Percentiles rank a stretch among this genome's conserved stretches.
These are phyloP conservation scores for Drosophila suzukii DNA, from an alignment of 1,140 invertebrate genomes.

Conservation along the genomic window DNA sequence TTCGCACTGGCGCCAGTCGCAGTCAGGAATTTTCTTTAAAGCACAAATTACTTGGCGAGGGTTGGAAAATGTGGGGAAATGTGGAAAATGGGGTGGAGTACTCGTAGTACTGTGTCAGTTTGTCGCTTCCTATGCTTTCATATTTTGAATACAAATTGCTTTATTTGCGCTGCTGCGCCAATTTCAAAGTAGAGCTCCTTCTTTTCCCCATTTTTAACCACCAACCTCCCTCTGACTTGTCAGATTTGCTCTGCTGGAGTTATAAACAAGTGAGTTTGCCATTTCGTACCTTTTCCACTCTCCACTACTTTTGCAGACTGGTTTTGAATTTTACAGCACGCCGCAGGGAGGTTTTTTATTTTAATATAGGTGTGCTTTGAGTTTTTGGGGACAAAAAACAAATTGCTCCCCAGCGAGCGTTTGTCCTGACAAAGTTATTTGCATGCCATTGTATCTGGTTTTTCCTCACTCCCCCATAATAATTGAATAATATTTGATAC, in stretches of 20 bases:
- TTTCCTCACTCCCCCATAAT: constrained; percentile 52
- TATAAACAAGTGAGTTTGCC: constrained; percentile 78
- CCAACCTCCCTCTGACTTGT: constrained; percentile 44
- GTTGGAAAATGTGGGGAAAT: constrained; percentile 4
- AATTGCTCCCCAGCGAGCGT: constrained; percentile 81
- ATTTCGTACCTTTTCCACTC: constrained; percentile 59
- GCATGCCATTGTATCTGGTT: constrained; percentile 55
- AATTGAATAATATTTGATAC: constrained; percentile 84
- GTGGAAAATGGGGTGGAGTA: constrained; percentile 18
- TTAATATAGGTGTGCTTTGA: constrained; percentile 56
- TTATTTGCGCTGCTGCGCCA: constrained; percentile 82
- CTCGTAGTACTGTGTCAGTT: constrained; percentile 50
- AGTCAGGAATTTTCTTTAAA: constrained; percentile 49
- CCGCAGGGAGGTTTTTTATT: constrained; percentile 52
- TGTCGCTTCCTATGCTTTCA: constrained; percentile 71
- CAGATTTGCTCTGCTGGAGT: constrained; percentile 68
- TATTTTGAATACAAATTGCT: constrained; percentile 84
- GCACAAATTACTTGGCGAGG: constrained; percentile 47
- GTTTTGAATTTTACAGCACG: constrained; percentile 68
- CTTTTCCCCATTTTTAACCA: constrained; percentile 12
- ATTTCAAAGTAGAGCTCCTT: constrained; percentile 43
- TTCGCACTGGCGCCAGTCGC: constrained; percentile 62
- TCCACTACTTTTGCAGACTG: constrained; percentile 27
- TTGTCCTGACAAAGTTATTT: constrained; percentile 70
- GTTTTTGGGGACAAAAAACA: constrained; percentile 44